phyloP scores from a whole-genome alignment of 1,140 invertebrate species.

The Thaumatotibia leucotreta region DNA sequence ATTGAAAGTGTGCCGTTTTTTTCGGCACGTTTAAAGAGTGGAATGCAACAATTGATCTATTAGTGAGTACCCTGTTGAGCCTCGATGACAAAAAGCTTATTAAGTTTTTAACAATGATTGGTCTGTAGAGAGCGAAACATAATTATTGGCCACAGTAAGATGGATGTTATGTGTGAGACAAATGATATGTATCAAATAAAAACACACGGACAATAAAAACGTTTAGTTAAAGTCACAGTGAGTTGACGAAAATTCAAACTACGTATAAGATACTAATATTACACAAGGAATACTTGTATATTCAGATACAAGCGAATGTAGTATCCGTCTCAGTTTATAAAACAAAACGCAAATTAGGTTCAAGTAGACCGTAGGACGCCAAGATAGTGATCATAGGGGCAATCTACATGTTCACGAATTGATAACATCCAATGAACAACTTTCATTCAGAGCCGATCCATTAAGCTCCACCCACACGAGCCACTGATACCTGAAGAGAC shows the following conservation, averaged over 20 bases:
- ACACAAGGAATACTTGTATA: background rate
- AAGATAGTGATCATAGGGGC: conserved; percentile 18
- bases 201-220: background rate
- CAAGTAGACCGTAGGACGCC: background rate
- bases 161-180: conserved; percentile 2
- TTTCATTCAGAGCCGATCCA: conserved; percentile 55
- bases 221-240: background rate
- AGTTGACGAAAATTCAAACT: background rate
- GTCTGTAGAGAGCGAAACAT: conserved; percentile 3
- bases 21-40: conserved; percentile 6
- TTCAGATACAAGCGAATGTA: background rate
- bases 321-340: background rate
- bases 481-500: conserved; percentile 33
- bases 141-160: background rate
- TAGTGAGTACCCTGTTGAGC: conserved; percentile 8
- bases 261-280: background rate
- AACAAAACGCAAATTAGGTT: background rate
- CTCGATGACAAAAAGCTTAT: conserved; percentile 13
- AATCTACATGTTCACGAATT: conserved; percentile 57
- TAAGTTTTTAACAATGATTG: conserved; percentile 14
- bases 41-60: conserved; percentile 14
- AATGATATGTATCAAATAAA: background rate
- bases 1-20: conserved; percentile 39
- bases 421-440: conserved; percentile 72
- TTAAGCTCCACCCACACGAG: conserved; percentile 65